These are phyloP conservation scores for Hipparchia sbordonii DNA, from an alignment of 2,888 invertebrate genomes.

Conservation along the genomic window DNA sequence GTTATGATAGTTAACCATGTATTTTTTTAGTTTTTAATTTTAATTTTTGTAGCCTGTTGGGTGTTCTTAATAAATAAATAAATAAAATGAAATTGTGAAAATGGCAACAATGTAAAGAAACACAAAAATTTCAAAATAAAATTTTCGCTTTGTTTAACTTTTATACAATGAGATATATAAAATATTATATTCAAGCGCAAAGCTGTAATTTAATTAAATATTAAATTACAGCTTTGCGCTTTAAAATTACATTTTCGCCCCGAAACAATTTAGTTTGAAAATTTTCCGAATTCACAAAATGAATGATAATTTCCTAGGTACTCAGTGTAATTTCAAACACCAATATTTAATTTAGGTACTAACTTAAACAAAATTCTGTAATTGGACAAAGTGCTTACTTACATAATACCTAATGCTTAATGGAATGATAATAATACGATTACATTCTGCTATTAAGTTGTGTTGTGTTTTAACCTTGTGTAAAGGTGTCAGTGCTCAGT, in stretches of 20 bases:
- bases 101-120: too few relatives aligned
- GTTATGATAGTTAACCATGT: too few relatives aligned
- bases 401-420: neutral
- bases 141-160: too few relatives aligned
- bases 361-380: constrained; percentile 9
- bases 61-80: too few relatives aligned
- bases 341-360: neutral
- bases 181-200: neutral
- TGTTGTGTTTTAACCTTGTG: neutral
- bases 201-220: constrained; percentile 18
- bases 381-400: constrained; percentile 16
- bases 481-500: too few relatives aligned
- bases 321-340: constrained; percentile 9
- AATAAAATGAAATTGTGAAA: too few relatives aligned
- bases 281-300: constrained; percentile 21
- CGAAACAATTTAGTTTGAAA: constrained; percentile 21
- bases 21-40: too few relatives aligned
- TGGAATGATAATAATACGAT: too few relatives aligned
- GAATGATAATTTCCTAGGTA: constrained; percentile 9
- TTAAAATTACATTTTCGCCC: constrained; percentile 4
- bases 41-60: too few relatives aligned
- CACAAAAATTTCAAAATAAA: too few relatives aligned
- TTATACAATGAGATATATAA: too few relatives aligned
- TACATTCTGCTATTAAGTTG: too few relatives aligned
- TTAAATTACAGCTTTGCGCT: neutral